Evolutionary conservation across 2,888 invertebrate genomes (phyloP).

Genomic region (Idaea aversata): DNA sequence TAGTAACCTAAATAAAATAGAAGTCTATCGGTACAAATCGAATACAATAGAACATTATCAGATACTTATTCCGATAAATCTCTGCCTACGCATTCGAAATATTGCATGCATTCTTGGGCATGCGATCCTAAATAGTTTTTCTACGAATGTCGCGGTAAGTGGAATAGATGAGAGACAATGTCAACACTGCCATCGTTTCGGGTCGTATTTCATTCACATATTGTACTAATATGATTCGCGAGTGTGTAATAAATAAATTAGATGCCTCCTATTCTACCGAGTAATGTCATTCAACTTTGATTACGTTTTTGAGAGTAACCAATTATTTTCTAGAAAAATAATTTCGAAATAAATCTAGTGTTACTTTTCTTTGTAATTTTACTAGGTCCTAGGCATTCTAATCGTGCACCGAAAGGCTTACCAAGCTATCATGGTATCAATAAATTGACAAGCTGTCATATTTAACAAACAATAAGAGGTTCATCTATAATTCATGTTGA

Average conservation of each 20-base stretch:
- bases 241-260: conserved; percentile 3
- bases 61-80: conserved; percentile 49
- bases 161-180: conserved; percentile 45
- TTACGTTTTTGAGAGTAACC: background rate
- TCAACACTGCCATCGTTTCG: conserved; percentile 38
- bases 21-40: conserved; percentile 45
- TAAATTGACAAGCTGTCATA: conserved; percentile 32
- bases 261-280: background rate
- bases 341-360: background rate
- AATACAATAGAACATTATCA: conserved; percentile 58
- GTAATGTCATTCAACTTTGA: conserved; percentile 36
- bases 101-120: conserved; percentile 42
- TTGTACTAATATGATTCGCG: conserved; percentile 25
- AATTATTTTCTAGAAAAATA: background rate
- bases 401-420: background rate
- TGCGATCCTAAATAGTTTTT: conserved; percentile 53
- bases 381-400: background rate
- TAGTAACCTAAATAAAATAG: conserved; percentile 49
- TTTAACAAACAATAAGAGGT: conserved; percentile 45
- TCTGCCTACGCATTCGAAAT: conserved; percentile 51
- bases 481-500: conserved; percentile 44
- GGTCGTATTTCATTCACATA: conserved; percentile 42
- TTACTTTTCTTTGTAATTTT: background rate
- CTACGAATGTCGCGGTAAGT: conserved; percentile 50
- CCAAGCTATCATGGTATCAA: background rate